These are phyloP conservation scores for Anas platyrhynchos DNA, from an alignment of 2,113 vertebrate genomes.

Conservation along the genomic window DNA sequence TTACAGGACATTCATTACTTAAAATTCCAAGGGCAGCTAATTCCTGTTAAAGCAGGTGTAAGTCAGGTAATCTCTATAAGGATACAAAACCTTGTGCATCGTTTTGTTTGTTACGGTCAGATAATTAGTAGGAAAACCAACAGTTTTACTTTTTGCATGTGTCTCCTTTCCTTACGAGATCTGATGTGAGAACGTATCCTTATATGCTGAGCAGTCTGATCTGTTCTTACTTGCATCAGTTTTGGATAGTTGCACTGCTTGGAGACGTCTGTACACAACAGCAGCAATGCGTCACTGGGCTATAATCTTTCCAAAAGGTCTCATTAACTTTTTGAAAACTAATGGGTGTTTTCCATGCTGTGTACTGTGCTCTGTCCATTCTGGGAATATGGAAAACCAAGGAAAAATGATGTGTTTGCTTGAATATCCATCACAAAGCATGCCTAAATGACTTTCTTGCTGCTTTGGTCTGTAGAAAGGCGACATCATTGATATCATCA, in stretches of 20 bases:
- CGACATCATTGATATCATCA: conserved; percentile 99
- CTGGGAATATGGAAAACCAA: background rate
- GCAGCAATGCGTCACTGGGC: background rate
- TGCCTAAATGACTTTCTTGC: background rate
- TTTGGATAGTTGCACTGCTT: background rate
- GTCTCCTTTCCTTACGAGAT: background rate
- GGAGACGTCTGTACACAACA: background rate
- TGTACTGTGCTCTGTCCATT: background rate
- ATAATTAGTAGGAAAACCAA: background rate
- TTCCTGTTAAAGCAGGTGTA: background rate
- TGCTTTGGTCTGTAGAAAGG: conserved; percentile 82
- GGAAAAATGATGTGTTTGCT: background rate
- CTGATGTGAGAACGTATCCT: background rate
- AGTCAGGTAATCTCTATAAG: background rate
- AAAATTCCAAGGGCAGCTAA: background rate
- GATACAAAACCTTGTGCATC: background rate
- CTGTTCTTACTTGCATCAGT: background rate
- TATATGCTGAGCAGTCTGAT: background rate
- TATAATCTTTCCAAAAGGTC: background rate
- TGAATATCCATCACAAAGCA: background rate
- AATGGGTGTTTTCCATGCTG: background rate
- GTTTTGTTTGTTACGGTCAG: background rate
- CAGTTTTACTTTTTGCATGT: background rate
- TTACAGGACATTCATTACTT: background rate
- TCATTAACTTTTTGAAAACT: background rate